Evolutionary conservation across 2,888 invertebrate genomes (phyloP).

Genomic region (Eudemis profundana): DNA sequence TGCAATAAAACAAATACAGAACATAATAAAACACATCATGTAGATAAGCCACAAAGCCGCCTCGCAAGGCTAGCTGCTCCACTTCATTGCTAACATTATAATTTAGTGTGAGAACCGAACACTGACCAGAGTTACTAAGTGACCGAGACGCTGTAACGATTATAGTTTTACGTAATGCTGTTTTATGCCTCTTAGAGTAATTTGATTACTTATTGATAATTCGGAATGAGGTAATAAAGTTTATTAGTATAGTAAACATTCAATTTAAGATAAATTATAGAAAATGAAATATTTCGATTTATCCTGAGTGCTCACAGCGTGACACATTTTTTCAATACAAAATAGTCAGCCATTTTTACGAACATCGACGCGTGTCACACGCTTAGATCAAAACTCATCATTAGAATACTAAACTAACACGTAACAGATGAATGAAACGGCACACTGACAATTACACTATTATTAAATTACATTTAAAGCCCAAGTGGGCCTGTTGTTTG

Average conservation of each 20-base stretch:
- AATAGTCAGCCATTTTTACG: too few species aligned
- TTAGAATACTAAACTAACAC: too few species aligned
- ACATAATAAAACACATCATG: slow-evolving; percentile 53
- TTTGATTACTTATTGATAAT: slow-evolving; percentile 15
- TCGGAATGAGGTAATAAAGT: slow-evolving; percentile 17
- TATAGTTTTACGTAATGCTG: slow-evolving; percentile 58
- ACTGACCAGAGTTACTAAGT: slow-evolving; percentile 39
- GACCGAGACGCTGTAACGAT: slow-evolving; percentile 30
- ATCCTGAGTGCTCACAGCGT: background rate
- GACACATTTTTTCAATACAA: too few species aligned
- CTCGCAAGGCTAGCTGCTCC: slow-evolving; percentile 66
- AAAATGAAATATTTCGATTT: background rate
- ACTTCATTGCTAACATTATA: slow-evolving; percentile 63
- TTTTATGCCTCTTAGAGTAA: slow-evolving; percentile 46
- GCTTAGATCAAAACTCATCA: too few species aligned
- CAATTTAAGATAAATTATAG: slow-evolving; percentile 1
- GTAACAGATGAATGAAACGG: too few species aligned
- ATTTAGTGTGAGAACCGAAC: slow-evolving; percentile 76
- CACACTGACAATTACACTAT: too few species aligned
- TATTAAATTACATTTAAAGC: too few species aligned
- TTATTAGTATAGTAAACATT: slow-evolving; percentile 5
- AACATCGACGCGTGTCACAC: too few species aligned
- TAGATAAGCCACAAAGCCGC: slow-evolving; percentile 51
- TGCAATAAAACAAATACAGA: background rate
- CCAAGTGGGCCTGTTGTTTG: too few species aligned